Evolutionary conservation across 2,113 vertebrate species (phyloP), one percentile per base, ranked within the genome.

Genomic region (Aldabrachelys gigantea): DNA sequence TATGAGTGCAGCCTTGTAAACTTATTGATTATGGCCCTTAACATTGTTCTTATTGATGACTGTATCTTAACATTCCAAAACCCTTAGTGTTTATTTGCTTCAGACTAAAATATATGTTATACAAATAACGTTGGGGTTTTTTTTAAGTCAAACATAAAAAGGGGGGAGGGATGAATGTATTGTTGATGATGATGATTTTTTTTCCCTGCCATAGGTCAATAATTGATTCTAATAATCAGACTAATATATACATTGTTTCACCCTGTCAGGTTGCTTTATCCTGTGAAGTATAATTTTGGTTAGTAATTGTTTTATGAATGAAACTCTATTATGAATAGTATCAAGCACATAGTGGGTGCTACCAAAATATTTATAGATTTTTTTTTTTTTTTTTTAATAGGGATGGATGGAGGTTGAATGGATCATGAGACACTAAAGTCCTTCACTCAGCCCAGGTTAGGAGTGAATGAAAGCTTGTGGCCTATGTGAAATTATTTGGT

Each of bases 1-100:
- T 95, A 19, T 88, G 89, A 90, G 87, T 96, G 84, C 90, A 95
- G 93, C 35, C 78, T 93, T 97, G 95, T 97, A 93, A 94, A 85
- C 80, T 86, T 93, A 95, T 91, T 7, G 90, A 93, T 96, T 96
- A 82, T 69, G 82, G 44, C 65, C 76, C 82, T 93, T 84, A 84
- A 94, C 78, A 72, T 96, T 84, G 93, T 95, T 97, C 87, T 93
- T 93, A 87, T 80, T 96, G 92, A 96, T 95, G 83, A 24, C 76
- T 87, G 38, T n/a, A 65, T 90, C 53, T 81, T 93, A 94, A 97
- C 5, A 35, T 59, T 78, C 21, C 62, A 93, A 94, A 95, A 50
- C 16, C 29, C 54, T 53, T 1, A 1, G 12, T 1, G 0, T 89
- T 92, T 14, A 1, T 14, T 52, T 96, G 91, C 35, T 90, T 93